Evolutionary conservation across 1,140 invertebrate genomes (phyloP), one percentile per base, ranked within the genome.

Genomic region (Saccostrea cuccullata): DNA sequence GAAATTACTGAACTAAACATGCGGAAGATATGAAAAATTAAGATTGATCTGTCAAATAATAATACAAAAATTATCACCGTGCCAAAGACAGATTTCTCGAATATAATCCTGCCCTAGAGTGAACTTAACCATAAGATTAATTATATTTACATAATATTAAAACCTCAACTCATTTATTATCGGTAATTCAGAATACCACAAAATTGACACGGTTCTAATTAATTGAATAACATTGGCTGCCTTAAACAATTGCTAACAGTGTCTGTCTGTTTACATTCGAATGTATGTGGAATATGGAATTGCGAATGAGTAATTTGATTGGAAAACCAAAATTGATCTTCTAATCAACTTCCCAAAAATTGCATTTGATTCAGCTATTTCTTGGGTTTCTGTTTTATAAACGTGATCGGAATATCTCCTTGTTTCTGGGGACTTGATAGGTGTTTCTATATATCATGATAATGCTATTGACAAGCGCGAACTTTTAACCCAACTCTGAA

Each of bases 101-200:
- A 30, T 30, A 12, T 30, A 77, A 23, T 30, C 11, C 70, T 77
- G 70, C 26, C 70, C 70, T 77, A 11, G 11, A 77, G 70, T 77
- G 70, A 77, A 77, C 70, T 12, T 26, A 36, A 26, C 11, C 26
- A 77, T 26, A 77, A 77, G 70, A 77, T 77, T 77, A 77, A 77
- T 77, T 36, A 77, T 77, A 77, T 77, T 77, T 77, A 77, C 70
- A 77, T 77, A 77, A 77, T 36, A 77, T 77, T 77, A 77, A 77
- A 77, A 77, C 70, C 23, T 5, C 67, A 36, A 30, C 70, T 77
- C 70, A 30, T 77, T 77, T 77, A 77, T 77, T 77, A 77, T 77
- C 30, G 70, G 70, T 17, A 36, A 9, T 36, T 36, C 70, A 30
- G 70, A 15, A 30, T 36, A 77, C 70, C 70, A 26, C 70, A 77